Percentiles rank a stretch among this genome's conserved stretches.
These are phyloP conservation scores for Acrocephalus kingi DNA, from an alignment of 2,113 vertebrate genomes.

Conservation along the genomic window DNA sequence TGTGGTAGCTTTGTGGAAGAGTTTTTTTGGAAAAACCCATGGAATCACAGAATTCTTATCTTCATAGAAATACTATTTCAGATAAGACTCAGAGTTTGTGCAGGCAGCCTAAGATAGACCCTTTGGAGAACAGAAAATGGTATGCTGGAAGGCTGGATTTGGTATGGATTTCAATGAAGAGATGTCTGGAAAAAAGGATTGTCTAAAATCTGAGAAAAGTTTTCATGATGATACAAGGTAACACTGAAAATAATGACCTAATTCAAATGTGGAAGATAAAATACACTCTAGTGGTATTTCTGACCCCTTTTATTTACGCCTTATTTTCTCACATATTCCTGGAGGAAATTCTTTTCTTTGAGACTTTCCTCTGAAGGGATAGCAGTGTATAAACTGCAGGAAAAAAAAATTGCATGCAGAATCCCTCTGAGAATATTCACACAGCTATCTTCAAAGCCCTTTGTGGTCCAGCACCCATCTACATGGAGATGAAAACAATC, in stretches of 20 bases:
- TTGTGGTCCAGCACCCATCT: neutral
- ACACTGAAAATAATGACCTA: neutral
- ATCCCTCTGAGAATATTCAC: neutral
- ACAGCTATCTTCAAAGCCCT: neutral
- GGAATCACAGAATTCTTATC: neutral
- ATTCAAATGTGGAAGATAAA: neutral
- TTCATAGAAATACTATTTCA: neutral
- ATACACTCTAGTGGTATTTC: neutral
- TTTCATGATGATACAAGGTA: neutral
- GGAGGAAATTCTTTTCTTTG: neutral
- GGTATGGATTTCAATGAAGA: neutral
- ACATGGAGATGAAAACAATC: neutral
- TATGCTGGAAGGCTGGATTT: neutral
- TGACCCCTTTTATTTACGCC: neutral
- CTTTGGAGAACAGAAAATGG: neutral
- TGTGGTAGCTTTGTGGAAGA: neutral
- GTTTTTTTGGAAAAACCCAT: neutral
- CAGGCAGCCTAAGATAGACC: neutral
- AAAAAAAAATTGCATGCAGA: neutral
- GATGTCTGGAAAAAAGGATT: neutral
- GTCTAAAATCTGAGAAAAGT: neutral
- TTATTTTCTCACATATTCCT: neutral
- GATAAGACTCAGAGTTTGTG: neutral
- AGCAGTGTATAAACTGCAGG: rapidly evolving
- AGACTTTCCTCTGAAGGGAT: neutral